phyloP scores from a whole-genome alignment of 2,888 invertebrate species.

The Andricus quercusramuli region DNA sequence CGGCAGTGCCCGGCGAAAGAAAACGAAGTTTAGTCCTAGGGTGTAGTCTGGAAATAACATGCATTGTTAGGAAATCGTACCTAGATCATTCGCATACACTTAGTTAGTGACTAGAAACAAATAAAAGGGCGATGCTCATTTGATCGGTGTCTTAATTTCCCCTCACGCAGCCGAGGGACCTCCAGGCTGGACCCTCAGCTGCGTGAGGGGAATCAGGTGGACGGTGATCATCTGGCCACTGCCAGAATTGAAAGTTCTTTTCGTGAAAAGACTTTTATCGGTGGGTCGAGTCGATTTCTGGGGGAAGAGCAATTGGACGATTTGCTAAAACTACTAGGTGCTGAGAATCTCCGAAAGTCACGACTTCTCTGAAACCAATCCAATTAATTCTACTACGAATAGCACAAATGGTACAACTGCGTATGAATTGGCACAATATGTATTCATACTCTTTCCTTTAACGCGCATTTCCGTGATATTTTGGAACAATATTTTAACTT shows the following conservation, averaged over 20 bases:
- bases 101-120: constrained; percentile 30
- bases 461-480: constrained; percentile 40
- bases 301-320: background rate
- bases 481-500: constrained; percentile 35
- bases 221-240: no score
- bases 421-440: constrained; percentile 35
- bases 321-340: background rate
- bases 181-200: no score
- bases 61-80: constrained; percentile 26
- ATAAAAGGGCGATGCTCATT: background rate
- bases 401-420: constrained; percentile 40
- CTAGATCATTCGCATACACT: constrained; percentile 39
- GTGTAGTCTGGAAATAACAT: constrained; percentile 14
- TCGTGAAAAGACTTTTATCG: constrained; percentile 3
- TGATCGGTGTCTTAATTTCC: no score
- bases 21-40: constrained; percentile 25
- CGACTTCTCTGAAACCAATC: constrained; percentile 8
- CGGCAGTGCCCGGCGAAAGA: background rate
- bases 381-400: constrained; percentile 5
- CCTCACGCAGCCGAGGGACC: no score
- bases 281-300: constrained; percentile 1
- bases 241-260: background rate
- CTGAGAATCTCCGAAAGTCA: background rate
- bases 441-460: constrained; percentile 38
- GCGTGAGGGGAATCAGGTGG: no score